Conservation (phyloP, 2,888 invertebrate species). For the Pseudococcus jackbeardsleyi region DNA sequence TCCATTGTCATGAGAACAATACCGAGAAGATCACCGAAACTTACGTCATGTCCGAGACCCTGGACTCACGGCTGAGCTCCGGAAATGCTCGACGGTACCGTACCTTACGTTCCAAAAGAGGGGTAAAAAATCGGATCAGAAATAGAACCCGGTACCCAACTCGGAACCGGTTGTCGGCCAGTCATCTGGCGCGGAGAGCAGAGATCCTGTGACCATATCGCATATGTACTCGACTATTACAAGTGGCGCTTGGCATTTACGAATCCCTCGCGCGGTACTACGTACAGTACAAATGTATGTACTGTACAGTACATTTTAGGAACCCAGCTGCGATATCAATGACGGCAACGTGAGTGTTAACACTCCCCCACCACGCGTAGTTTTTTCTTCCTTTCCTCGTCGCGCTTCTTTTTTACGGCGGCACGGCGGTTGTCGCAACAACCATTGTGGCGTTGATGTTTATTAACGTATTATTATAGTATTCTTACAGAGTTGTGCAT, state of each 20-base stretch:
- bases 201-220: too few relatives aligned
- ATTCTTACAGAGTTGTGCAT: not conserved
- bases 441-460: slow-evolving; percentile 2
- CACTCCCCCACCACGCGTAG: slow-evolving; percentile 23
- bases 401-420: not conserved
- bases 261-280: not conserved
- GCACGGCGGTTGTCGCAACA: not conserved
- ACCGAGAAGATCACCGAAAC: too few relatives aligned
- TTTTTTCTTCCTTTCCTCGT: slow-evolving; percentile 24
- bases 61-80: too few relatives aligned
- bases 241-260: not conserved
- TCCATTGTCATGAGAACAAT: too few relatives aligned
- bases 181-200: too few relatives aligned
- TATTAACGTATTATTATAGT: slow-evolving; percentile 17
- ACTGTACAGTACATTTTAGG: not conserved
- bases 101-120: too few relatives aligned
- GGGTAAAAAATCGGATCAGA: too few relatives aligned
- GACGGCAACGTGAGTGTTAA: slow-evolving; percentile 1
- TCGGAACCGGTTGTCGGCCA: too few relatives aligned
- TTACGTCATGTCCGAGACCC: too few relatives aligned
- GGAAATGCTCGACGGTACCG: too few relatives aligned
- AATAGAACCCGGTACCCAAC: too few relatives aligned
- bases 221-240: too few relatives aligned
- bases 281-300: not conserved
- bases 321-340: not conserved